phyloP scores from a whole-genome alignment of 2,113 vertebrate genomes.

The Galeopterus variegatus region DNA sequence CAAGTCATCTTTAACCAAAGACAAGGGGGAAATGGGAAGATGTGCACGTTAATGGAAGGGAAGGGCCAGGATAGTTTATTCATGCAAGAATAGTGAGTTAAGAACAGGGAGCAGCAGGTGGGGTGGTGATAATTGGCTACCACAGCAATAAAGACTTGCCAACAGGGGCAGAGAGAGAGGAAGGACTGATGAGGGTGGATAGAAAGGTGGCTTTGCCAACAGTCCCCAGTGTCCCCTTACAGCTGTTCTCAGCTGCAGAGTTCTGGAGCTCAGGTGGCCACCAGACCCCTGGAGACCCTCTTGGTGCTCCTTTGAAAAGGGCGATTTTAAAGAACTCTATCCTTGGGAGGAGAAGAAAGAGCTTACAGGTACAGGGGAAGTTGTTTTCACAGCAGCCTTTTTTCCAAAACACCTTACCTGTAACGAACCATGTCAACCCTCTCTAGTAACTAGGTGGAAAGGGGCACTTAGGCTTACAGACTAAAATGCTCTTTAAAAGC shows the following conservation, averaged over 20 bases:
- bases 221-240: constrained; percentile 66
- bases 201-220: not conserved
- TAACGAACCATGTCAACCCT: not conserved
- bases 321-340: constrained; percentile 51
- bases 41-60: not conserved
- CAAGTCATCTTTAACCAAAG: not conserved
- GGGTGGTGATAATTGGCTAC: constrained; percentile 58
- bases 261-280: constrained; percentile 73
- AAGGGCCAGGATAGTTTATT: not conserved
- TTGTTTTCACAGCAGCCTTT: not conserved
- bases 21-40: not conserved
- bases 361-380: not conserved
- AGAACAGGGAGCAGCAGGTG: constrained; percentile 58
- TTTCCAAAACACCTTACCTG: not conserved
- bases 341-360: constrained; percentile 27
- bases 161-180: constrained; percentile 48
- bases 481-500: not conserved
- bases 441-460: not conserved
- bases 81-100: not conserved
- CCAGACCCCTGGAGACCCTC: constrained; percentile 70
- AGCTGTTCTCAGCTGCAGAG: constrained; percentile 59
- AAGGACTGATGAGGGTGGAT: not conserved
- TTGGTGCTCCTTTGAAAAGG: constrained; percentile 25
- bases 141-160: constrained; percentile 1
- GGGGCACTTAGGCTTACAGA: not conserved